These are phyloP conservation scores for Spongilla lacustris DNA, from an alignment of 37 sponge, comb jelly and placozoan species.

Conservation along the genomic window DNA sequence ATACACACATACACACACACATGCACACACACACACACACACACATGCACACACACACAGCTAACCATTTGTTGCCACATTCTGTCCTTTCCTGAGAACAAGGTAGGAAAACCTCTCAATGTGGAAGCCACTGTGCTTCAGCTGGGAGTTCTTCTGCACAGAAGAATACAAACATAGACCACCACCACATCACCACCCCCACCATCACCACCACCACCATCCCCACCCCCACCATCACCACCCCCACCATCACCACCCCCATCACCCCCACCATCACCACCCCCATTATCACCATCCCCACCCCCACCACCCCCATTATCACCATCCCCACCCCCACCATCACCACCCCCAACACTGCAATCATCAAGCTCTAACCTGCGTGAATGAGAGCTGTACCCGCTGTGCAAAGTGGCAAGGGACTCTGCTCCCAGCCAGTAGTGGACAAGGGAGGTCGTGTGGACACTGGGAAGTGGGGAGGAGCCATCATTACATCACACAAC, in stretches of 20 bases:
- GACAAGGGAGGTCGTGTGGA: slow-evolving; percentile 83
- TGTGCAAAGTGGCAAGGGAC: slow-evolving; percentile 83
- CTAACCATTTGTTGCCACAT: not conserved
- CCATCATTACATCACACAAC: not conserved
- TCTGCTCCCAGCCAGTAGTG: slow-evolving; percentile 17
- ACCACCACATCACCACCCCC: no score
- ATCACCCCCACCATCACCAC: not conserved
- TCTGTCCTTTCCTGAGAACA: slow-evolving; percentile 67
- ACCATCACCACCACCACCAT: not conserved
- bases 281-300: not conserved
- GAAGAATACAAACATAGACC: not conserved
- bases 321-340: not conserved
- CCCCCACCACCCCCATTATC: not conserved
- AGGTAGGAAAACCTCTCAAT: slow-evolving; percentile 79
- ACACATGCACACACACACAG: not conserved
- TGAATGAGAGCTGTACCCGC: slow-evolving; percentile 63
- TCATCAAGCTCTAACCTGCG: slow-evolving; percentile 48
- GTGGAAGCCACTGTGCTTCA: slow-evolving; percentile 50
- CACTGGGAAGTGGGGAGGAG: slow-evolving; percentile 54
- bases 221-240: not conserved
- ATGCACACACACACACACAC: slow-evolving; percentile 10
- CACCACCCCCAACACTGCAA: no score
- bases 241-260: not conserved
- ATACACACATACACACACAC: not conserved
- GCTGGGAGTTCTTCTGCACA: slow-evolving; percentile 22